These are phyloP conservation scores for Scotopteryx bipunctaria DNA, from an alignment of 2,888 invertebrate genomes.

Conservation along the genomic window DNA sequence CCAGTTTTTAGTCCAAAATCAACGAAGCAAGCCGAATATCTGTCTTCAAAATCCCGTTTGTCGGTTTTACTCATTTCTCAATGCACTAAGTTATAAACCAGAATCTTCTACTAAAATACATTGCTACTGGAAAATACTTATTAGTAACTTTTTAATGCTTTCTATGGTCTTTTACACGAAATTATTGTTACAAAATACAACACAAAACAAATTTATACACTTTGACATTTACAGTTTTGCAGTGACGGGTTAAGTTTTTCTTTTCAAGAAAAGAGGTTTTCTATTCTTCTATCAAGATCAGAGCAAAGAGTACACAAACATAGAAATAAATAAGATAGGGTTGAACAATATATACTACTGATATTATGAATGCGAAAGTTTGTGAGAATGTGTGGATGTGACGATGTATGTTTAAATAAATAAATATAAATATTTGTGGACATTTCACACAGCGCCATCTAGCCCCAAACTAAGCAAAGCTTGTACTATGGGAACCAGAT, in stretches of 20 bases:
- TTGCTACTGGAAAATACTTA: constrained; percentile 40
- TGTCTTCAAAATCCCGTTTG: constrained; percentile 66
- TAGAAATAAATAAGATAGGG: too few relatives aligned
- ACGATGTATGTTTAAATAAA: too few relatives aligned
- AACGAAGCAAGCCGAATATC: constrained; percentile 70
- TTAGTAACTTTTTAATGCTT: constrained; percentile 15
- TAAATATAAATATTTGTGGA: too few relatives aligned
- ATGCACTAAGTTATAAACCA: constrained; percentile 43
- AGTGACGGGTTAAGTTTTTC: constrained; percentile 24
- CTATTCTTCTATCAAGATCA: background rate
- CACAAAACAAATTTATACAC: constrained; percentile 30
- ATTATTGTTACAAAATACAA: constrained; percentile 24
- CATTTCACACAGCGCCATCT: too few relatives aligned
- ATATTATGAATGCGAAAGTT: too few relatives aligned
- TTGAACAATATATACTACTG: too few relatives aligned
- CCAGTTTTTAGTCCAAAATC: constrained; percentile 75
- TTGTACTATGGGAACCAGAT: too few relatives aligned
- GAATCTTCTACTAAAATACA: constrained; percentile 36
- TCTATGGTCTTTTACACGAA: constrained; percentile 16
- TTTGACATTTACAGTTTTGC: constrained; percentile 12
- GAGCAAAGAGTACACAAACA: background rate
- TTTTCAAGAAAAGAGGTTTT: constrained; percentile 11
- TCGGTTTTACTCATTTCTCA: constrained; percentile 64
- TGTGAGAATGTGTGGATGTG: too few relatives aligned
- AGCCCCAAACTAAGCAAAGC: too few relatives aligned